Evolutionary conservation across 1,140 invertebrate species (phyloP).

Genomic region (Formica exsecta): DNA sequence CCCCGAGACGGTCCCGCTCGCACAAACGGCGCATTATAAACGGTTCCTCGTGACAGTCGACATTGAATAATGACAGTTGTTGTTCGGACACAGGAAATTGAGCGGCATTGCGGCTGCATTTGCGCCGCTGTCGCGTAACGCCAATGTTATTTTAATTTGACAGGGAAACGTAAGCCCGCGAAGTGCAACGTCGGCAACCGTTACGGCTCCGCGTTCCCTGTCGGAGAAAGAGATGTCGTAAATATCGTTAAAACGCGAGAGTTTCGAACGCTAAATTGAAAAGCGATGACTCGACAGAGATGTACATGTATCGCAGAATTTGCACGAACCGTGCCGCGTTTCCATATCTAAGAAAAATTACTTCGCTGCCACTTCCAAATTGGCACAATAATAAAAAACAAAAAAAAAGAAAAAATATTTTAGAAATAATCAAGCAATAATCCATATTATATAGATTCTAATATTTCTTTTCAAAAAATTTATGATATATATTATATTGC

Average conservation of each 20-base stretch:
- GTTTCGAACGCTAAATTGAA: conserved; percentile 33
- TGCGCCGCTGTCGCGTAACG: conserved; percentile 18
- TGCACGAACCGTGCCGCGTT: background rate
- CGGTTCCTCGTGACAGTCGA: conserved; percentile 58
- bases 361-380: background rate
- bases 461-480: background rate
- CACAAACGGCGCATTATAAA: conserved; percentile 39
- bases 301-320: conserved; percentile 15
- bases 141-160: conserved; percentile 60
- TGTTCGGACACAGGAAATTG: conserved; percentile 53
- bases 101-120: conserved; percentile 15
- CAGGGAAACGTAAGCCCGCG: conserved; percentile 26
- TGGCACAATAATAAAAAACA: background rate
- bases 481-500: background rate
- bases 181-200: background rate
- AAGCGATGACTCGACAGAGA: conserved; percentile 33
- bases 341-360: conserved; percentile 3
- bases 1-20: background rate
- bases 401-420: background rate
- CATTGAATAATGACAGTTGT: conserved; percentile 65
- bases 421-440: background rate
- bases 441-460: background rate
- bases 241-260: conserved; percentile 30
- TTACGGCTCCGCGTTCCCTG: background rate
- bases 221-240: conserved; percentile 24